These are phyloP conservation scores for Epinephelus fuscoguttatus DNA, from an alignment of 2,113 vertebrate genomes.

Conservation along the genomic window DNA sequence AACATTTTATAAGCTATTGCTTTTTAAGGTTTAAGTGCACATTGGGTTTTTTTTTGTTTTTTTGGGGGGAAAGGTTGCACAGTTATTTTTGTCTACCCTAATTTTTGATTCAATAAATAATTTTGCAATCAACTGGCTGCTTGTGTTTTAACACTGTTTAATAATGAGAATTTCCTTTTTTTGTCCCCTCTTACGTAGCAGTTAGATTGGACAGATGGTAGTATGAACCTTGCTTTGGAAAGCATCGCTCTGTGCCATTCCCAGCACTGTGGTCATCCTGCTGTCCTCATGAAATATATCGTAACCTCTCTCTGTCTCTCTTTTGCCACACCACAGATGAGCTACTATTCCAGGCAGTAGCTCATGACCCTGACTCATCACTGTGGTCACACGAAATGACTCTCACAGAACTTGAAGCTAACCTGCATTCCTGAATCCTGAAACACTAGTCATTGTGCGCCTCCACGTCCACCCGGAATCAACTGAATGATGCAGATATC, in stretches of 20 bases:
- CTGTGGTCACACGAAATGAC: constrained; percentile 68
- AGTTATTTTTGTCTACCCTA: constrained; percentile 68
- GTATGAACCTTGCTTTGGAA: constrained; percentile 43
- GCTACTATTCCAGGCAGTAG: constrained; percentile 74
- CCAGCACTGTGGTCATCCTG: constrained; percentile 49
- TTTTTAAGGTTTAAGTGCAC: constrained; percentile 67
- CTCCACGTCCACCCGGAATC: background rate
- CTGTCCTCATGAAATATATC: constrained; percentile 59
- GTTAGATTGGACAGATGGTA: constrained; percentile 6
- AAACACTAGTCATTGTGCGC: constrained; percentile 46
- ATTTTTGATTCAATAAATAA: constrained; percentile 82
- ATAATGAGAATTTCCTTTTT: background rate
- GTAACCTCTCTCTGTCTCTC: constrained; percentile 38
- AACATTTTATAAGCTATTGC: constrained; percentile 66
- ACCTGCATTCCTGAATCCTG: constrained; percentile 62
- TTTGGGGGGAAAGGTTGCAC: constrained; percentile 38
- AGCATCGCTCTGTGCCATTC: constrained; percentile 38
- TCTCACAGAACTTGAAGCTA: constrained; percentile 58
- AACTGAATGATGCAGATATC: constrained; percentile 30
- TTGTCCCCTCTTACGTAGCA: background rate
- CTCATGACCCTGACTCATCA: constrained; percentile 76
- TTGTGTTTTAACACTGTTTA: background rate
- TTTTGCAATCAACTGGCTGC: constrained; percentile 74
- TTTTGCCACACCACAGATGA: constrained; percentile 63
- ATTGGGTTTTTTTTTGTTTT: constrained; percentile 17